phyloP scores from a whole-genome alignment of 2,888 invertebrate species.

The Diploptera punctata region DNA sequence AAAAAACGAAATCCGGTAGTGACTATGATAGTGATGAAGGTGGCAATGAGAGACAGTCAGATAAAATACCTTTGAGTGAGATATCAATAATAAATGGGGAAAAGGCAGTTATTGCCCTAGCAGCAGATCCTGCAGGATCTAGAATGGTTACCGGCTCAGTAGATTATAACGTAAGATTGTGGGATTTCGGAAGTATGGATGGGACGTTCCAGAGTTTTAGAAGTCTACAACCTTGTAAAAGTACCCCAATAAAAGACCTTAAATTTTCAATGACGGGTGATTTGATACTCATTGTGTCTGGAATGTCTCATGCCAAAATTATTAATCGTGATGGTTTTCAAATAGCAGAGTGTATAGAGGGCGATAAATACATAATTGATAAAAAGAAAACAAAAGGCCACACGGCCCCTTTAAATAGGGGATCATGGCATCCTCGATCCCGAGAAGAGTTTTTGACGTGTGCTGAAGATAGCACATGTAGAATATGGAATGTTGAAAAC shows the following conservation, averaged over 20 bases:
- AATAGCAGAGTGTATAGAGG: conserved; percentile 90
- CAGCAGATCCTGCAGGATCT: conserved; percentile 94
- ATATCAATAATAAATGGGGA: conserved; percentile 87
- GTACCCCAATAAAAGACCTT: conserved; percentile 86
- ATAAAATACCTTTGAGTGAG: conserved; percentile 76
- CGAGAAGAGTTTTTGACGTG: conserved; percentile 95
- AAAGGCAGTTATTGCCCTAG: conserved; percentile 88
- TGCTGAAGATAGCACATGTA: conserved; percentile 90
- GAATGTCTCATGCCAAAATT: conserved; percentile 92
- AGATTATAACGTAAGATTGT: conserved; percentile 95
- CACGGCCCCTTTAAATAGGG: conserved; percentile 86
- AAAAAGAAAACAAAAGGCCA: conserved; percentile 95
- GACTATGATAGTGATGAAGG: conserved; percentile 48
- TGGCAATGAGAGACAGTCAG: conserved; percentile 44
- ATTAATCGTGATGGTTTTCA: conserved; percentile 95
- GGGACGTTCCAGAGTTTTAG: conserved; percentile 89
- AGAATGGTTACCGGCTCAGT: conserved; percentile 89
- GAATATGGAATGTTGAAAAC: conserved; percentile 88
- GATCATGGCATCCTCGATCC: conserved; percentile 92
- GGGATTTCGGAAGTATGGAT: conserved; percentile 99
- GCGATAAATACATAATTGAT: conserved; percentile 95
- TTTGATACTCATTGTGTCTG: conserved; percentile 89
- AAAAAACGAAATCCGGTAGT: conserved; percentile 52
- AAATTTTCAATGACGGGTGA: conserved; percentile 96
- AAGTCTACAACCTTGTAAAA: conserved; percentile 91